phyloP scores from a whole-genome alignment of 2,797 vertebrate species.

The Danio choprae region DNA sequence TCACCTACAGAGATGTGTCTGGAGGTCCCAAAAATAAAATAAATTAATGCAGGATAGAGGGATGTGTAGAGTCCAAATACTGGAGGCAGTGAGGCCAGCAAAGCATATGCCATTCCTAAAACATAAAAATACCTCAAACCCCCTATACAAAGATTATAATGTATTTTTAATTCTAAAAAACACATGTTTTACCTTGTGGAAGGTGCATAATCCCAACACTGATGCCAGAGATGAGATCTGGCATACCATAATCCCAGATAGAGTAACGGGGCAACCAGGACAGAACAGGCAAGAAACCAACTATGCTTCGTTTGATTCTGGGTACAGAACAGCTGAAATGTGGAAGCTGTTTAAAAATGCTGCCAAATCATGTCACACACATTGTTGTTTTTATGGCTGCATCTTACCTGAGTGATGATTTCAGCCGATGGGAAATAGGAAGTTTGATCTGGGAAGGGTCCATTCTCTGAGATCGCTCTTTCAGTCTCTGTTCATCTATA shows the following conservation, averaged over 20 bases:
- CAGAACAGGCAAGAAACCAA: slow-evolving; percentile 84
- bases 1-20: slow-evolving; percentile 90
- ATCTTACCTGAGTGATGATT: slow-evolving; percentile 76
- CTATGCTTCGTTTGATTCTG: slow-evolving; percentile 75
- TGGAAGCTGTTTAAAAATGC: slow-evolving; percentile 11
- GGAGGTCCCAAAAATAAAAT: slow-evolving; percentile 95
- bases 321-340: slow-evolving; percentile 81
- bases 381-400: not conserved
- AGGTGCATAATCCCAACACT: slow-evolving; percentile 98
- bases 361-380: not conserved
- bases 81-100: slow-evolving; percentile 91
- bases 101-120: slow-evolving; percentile 92
- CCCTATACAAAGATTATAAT: not conserved
- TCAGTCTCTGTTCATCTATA: slow-evolving; percentile 85
- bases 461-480: slow-evolving; percentile 79
- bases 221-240: slow-evolving; percentile 90
- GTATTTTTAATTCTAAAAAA: not conserved
- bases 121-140: slow-evolving; percentile 9
- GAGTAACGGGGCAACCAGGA: slow-evolving; percentile 93
- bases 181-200: slow-evolving; percentile 88
- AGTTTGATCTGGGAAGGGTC: slow-evolving; percentile 55
- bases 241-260: slow-evolving; percentile 89
- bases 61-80: slow-evolving; percentile 93
- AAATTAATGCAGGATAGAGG: slow-evolving; percentile 91
- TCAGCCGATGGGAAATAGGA: slow-evolving; percentile 68